Evolutionary conservation across 2,113 vertebrate genomes (phyloP).

Genomic region (Carlito syrichta): DNA sequence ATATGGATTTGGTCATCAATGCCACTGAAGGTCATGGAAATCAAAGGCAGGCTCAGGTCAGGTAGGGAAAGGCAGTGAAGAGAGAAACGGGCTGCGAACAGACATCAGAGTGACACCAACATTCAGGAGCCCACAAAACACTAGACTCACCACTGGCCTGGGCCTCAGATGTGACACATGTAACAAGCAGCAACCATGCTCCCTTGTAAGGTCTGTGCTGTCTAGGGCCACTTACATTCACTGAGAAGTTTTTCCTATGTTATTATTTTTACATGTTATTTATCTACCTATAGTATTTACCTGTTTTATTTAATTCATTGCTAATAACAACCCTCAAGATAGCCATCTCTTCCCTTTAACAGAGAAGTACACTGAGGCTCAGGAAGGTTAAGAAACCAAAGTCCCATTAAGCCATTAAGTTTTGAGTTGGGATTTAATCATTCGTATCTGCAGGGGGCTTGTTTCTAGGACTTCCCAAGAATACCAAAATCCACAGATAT

Average conservation of each 20-base stretch:
- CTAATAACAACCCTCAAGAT: not conserved
- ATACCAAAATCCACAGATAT: not conserved
- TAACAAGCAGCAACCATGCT: not conserved
- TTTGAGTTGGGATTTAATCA: not conserved
- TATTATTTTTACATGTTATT: not conserved
- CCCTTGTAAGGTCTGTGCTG: not conserved
- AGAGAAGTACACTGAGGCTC: not conserved
- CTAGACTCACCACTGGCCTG: not conserved
- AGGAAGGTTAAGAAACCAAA: not conserved
- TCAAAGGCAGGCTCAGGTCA: not conserved
- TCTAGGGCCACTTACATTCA: not conserved
- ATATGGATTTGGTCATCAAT: not conserved
- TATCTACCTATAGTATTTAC: not conserved
- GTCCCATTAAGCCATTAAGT: not conserved
- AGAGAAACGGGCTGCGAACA: not conserved
- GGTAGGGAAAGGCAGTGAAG: not conserved
- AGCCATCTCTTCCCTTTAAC: not conserved
- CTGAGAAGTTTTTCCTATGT: not conserved
- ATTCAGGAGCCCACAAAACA: too few relatives aligned
- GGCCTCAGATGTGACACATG: not conserved
- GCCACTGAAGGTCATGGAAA: not conserved
- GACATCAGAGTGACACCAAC: not conserved
- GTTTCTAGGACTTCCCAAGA: not conserved
- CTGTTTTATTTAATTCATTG: not conserved
- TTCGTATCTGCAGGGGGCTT: not conserved